phyloP scores from a whole-genome alignment of 2,888 invertebrate genomes.

The Hecatera dysodea region DNA sequence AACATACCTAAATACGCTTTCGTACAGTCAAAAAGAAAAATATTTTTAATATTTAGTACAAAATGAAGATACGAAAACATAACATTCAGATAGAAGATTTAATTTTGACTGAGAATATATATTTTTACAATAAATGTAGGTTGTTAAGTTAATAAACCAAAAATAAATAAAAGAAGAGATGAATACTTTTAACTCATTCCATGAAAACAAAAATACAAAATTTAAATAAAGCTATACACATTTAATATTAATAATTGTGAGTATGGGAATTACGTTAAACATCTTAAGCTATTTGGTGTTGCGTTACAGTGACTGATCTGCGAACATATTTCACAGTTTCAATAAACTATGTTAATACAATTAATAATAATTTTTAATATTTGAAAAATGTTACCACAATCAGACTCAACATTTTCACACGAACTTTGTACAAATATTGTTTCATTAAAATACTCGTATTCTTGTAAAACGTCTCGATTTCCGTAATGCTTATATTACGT shows the following conservation, averaged over 20 bases:
- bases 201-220: conserved; percentile 21
- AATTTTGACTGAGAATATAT: conserved; percentile 34
- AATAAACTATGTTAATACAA: conserved; percentile 77
- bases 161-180: conserved; percentile 3
- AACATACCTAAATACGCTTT: conserved; percentile 64
- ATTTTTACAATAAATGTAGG: conserved; percentile 14
- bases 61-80: conserved; percentile 52
- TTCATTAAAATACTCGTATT: conserved; percentile 76
- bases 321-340: conserved; percentile 77
- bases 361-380: conserved; percentile 75
- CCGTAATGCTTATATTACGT: conserved; percentile 82
- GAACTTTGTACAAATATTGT: conserved; percentile 86
- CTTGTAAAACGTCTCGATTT: conserved; percentile 67
- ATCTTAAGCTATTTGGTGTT: conserved; percentile 88
- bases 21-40: conserved; percentile 54
- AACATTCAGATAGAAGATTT: conserved; percentile 30
- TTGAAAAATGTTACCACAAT: conserved; percentile 81
- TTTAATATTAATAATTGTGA: conserved; percentile 68
- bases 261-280: conserved; percentile 71
- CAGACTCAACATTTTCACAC: conserved; percentile 87
- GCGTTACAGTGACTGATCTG: conserved; percentile 84
- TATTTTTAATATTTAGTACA: conserved; percentile 34
- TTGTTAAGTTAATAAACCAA: conserved; percentile 9
- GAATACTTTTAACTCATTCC: neutral
- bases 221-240: conserved; percentile 41